Percentiles rank a stretch among this genome's conserved stretches.
These are phyloP conservation scores for Troides aeacus DNA, from an alignment of 2,888 invertebrate species.

Conservation along the genomic window DNA sequence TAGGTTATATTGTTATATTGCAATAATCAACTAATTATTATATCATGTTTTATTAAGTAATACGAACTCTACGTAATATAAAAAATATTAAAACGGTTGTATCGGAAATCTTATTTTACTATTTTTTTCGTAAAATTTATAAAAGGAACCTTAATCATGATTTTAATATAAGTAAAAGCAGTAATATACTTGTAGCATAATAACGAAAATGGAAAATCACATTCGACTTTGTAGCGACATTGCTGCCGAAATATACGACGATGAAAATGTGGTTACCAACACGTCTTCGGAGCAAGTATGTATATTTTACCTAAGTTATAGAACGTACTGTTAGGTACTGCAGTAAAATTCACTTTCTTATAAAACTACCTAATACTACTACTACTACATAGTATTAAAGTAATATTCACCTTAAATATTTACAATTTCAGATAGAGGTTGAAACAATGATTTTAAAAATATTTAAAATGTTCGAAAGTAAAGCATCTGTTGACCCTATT, in stretches of 20 bases:
- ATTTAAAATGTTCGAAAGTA: slow-evolving; percentile 66
- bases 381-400: too few species aligned
- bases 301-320: neutral
- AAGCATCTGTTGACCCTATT: slow-evolving; percentile 72
- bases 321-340: neutral
- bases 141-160: neutral
- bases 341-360: neutral
- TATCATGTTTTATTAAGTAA: neutral
- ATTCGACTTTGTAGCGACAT: slow-evolving; percentile 63
- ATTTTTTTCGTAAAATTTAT: neutral
- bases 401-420: neutral
- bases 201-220: slow-evolving; percentile 58
- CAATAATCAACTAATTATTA: neutral
- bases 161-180: neutral
- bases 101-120: neutral
- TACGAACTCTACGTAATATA: neutral
- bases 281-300: slow-evolving; percentile 68
- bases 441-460: slow-evolving; percentile 61
- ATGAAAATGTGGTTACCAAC: slow-evolving; percentile 77
- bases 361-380: neutral
- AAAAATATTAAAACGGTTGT: neutral
- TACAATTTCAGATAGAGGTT: slow-evolving; percentile 59
- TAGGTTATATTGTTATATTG: neutral
- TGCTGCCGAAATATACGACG: slow-evolving; percentile 72
- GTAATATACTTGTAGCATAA: neutral